These are phyloP conservation scores for Amiota minor DNA, from an alignment of 2,888 invertebrate species.

Conservation along the genomic window DNA sequence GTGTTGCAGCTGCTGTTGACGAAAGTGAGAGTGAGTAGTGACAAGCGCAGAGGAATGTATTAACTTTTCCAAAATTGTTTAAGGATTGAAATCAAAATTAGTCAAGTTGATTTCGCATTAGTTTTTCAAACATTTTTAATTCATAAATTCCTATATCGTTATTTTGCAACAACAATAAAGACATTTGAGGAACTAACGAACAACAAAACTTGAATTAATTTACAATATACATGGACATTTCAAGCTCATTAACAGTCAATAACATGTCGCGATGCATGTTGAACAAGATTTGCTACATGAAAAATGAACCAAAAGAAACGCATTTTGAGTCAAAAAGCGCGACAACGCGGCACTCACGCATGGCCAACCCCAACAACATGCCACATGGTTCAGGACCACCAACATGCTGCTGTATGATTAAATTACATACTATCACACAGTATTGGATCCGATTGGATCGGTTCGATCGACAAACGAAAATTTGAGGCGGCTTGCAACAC, in stretches of 20 bases:
- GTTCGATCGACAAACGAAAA: conserved; percentile 16
- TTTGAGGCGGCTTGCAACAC: conserved; percentile 50
- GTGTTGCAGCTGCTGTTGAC: conserved; percentile 11
- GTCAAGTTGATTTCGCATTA: conserved; percentile 34
- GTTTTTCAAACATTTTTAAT: background rate
- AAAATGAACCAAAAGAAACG: conserved; percentile 4
- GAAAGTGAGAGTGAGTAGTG: conserved; percentile 43
- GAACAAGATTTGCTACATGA: background rate
- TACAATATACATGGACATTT: conserved; percentile 10
- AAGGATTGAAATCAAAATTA: conserved; percentile 14
- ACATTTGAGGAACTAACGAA: too few species aligned
- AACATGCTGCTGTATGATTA: background rate
- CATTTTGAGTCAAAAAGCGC: background rate
- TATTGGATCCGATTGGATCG: background rate
- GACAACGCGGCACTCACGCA: background rate
- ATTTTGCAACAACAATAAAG: too few species aligned
- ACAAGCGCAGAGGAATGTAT: too few species aligned
- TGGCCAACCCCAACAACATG: background rate
- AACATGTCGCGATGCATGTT: conserved; percentile 22
- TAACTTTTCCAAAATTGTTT: background rate
- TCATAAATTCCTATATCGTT: background rate
- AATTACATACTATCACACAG: too few species aligned
- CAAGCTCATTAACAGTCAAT: conserved; percentile 11
- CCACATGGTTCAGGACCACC: conserved; percentile 12
- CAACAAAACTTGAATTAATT: background rate